Percentiles rank a stretch among this genome's conserved stretches.
Conservation (phyloP, 2,888 invertebrate species). For the Calephelis perditalis region DNA sequence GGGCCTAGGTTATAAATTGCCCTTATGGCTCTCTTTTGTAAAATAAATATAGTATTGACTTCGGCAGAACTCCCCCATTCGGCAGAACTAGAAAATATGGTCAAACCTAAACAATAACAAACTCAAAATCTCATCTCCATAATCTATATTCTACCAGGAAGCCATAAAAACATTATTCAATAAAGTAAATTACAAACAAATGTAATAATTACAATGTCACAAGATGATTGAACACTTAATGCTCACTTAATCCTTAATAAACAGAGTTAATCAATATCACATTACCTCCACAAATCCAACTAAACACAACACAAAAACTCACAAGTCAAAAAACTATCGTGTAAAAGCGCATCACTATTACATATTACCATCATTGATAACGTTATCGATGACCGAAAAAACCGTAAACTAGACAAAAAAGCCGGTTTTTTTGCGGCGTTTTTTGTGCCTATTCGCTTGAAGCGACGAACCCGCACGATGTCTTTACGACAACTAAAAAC, state of each 20-base stretch:
- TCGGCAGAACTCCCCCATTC: too few relatives aligned
- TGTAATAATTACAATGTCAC: constrained; percentile 9
- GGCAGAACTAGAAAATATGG: too few relatives aligned
- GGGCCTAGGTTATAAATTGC: too few relatives aligned
- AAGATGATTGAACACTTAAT: constrained; percentile 12
- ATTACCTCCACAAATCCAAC: constrained; percentile 44
- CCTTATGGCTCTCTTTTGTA: too few relatives aligned
- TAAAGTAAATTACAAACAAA: constrained; percentile 11
- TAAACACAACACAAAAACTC: constrained; percentile 42
- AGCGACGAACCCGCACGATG: constrained; percentile 54
- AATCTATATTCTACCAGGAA: neutral
- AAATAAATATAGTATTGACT: too few relatives aligned
- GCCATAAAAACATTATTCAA: constrained; percentile 6
- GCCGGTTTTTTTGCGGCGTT: constrained; percentile 40
- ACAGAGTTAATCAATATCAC: constrained; percentile 28
- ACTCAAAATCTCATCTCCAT: too few relatives aligned
- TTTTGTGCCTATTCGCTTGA: constrained; percentile 40
- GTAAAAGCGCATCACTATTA: constrained; percentile 38
- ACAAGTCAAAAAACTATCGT: constrained; percentile 38
- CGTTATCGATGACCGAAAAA: constrained; percentile 34
- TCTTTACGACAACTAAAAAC: constrained; percentile 72
- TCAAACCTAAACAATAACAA: too few relatives aligned
- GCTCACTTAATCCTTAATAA: constrained; percentile 8
- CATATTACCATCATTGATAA: constrained; percentile 36
- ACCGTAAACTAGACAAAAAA: constrained; percentile 34